Base-by-base conservation (phyloP, 2,888 invertebrate genomes). In the Drosophila subquinaria region DNA sequence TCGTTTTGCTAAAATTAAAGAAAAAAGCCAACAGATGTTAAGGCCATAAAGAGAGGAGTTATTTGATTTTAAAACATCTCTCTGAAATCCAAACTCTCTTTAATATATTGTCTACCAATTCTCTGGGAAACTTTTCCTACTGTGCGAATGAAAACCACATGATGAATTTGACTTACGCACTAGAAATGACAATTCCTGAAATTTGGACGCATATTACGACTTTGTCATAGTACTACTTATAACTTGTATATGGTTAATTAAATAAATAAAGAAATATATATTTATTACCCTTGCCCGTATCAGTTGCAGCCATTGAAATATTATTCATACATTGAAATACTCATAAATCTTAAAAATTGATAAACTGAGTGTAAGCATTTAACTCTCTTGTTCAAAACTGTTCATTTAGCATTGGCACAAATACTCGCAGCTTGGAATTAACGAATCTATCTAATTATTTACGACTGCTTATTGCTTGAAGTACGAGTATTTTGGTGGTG, bases 321-420 rank as follows among this genome's bases (percentile, higher is more conserved):
- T 17, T 15, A 35, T 53, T 53, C 38, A 65, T 60, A 30, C 38
- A 6, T 11, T 6, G 13, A 45, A 45, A 50, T 45, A n/a, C 13
- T 51, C 56, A 47, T 77, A 81, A 81, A 77, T 77, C 52, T 57
- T 47, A 23, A 60, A 61, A 70, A 63, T 60, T 71, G 81, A 71
- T 76, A 66, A 76, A 47, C 51, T 53, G 59, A 69, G 69, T 56
- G 27, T 20, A 43, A 52, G 43, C 38, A 50, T 38, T 36, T 36
- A 27, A 68, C 17, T 20, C 4, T 53, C 36, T 55, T 73, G 30
- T 10, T 15, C 23, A 15, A 59, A 65, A 42, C 45, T 20, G 13
- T 52, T 38, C 27, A 73, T 52, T 59, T 27, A 43, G 51, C 30
- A 42, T 15, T 53, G 11, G 8, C 15, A 9, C 1, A 30, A n/a